These are phyloP conservation scores for Laothoe populi DNA, from an alignment of 2,888 invertebrate species.

Conservation along the genomic window DNA sequence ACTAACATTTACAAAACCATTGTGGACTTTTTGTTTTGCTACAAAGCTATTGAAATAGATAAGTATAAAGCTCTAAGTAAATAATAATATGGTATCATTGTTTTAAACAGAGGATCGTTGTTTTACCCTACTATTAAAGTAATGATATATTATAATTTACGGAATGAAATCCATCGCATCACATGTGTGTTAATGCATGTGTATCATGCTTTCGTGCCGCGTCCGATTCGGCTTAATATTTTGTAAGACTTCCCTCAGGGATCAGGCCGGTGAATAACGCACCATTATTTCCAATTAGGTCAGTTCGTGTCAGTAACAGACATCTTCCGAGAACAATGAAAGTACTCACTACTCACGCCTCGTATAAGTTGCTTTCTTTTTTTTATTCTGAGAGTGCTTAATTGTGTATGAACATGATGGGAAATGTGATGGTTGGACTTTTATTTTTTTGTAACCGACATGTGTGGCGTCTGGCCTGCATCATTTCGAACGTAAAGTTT, in stretches of 20 bases:
- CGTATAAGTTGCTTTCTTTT: slow-evolving; percentile 77
- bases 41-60: neutral
- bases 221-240: slow-evolving; percentile 58
- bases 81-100: neutral
- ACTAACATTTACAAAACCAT: neutral
- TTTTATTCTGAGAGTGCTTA: slow-evolving; percentile 69
- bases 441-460: slow-evolving; percentile 57
- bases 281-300: slow-evolving; percentile 84
- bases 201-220: slow-evolving; percentile 38
- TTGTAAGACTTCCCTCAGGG: slow-evolving; percentile 68
- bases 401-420: slow-evolving; percentile 74
- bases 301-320: slow-evolving; percentile 75
- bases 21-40: neutral
- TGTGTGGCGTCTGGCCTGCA: slow-evolving; percentile 58
- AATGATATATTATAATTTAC: slow-evolving; percentile 67
- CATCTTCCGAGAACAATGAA: slow-evolving; percentile 78
- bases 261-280: slow-evolving; percentile 71
- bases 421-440: slow-evolving; percentile 63
- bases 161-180: slow-evolving; percentile 58
- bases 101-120: neutral
- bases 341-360: slow-evolving; percentile 79
- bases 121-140: slow-evolving; percentile 57
- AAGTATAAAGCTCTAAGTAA: neutral
- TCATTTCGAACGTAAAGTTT: slow-evolving; percentile 50
- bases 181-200: slow-evolving; percentile 37